Percentiles rank a stretch among this genome's conserved stretches.
Conservation (phyloP, 2,888 invertebrate genomes). For the Ectemnius continuus region DNA sequence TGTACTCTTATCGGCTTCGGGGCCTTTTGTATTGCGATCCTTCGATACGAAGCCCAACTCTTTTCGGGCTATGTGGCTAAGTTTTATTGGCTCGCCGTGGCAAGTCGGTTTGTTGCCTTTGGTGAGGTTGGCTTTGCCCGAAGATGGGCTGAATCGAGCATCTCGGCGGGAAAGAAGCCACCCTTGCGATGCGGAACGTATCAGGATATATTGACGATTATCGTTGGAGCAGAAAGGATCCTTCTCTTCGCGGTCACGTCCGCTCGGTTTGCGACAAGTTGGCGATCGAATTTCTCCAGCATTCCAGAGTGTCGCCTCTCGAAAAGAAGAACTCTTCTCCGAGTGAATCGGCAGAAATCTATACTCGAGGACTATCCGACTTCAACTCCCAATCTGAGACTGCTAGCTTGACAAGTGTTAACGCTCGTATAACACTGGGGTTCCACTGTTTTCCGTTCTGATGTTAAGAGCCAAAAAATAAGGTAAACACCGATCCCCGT, state of each 20-base stretch:
- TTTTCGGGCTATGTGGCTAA: too few relatives aligned
- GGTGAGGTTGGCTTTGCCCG: not conserved
- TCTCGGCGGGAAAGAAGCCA: constrained; percentile 30
- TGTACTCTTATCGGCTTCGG: too few relatives aligned
- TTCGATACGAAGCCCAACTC: too few relatives aligned
- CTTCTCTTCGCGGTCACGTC: constrained; percentile 57
- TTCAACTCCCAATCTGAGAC: too few relatives aligned
- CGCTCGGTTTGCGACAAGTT: constrained; percentile 60
- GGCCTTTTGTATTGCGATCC: too few relatives aligned
- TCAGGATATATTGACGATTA: constrained; percentile 67
- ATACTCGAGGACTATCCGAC: too few relatives aligned
- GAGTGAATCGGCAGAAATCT: too few relatives aligned
- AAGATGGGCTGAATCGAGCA: constrained; percentile 9
- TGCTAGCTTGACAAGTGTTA: too few relatives aligned
- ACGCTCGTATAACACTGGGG: too few relatives aligned
- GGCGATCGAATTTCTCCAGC: constrained; percentile 68
- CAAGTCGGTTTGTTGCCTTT: not conserved
- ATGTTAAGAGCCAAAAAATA: not conserved
- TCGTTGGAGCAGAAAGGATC: constrained; percentile 65
- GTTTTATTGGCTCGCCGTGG: too few relatives aligned
- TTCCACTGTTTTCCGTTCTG: too few relatives aligned
- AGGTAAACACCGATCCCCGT: not conserved
- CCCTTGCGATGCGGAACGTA: constrained; percentile 43
- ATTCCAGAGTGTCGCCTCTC: constrained; percentile 54
- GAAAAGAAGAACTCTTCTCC: too few relatives aligned